Conservation (phyloP, 2,797 vertebrate species). For the Galagoides demidoff region DNA sequence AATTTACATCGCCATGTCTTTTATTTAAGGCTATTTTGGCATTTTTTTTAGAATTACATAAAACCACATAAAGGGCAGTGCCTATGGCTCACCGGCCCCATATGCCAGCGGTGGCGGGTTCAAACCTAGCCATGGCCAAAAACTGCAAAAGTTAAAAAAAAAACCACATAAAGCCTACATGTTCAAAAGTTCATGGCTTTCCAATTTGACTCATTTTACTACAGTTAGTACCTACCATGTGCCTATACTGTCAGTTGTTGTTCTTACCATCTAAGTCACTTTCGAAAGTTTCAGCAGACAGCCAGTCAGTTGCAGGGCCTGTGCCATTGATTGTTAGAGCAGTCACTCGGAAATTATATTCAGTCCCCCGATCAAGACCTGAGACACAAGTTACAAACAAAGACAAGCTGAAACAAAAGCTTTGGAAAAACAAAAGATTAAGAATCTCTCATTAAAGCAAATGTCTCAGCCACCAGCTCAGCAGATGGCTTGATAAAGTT, state of each 20-base stretch:
- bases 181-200: background rate
- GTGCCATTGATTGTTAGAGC: constrained; percentile 96
- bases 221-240: background rate
- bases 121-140: too few species aligned
- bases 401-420: background rate
- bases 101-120: too few species aligned
- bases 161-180: background rate
- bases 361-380: constrained; percentile 96
- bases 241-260: background rate
- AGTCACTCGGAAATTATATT: constrained; percentile 96
- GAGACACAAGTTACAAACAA: constrained; percentile 48
- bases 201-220: background rate
- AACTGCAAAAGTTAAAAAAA: too few species aligned
- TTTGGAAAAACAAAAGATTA: background rate
- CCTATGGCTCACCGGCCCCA: too few species aligned
- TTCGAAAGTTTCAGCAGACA: constrained; percentile 95
- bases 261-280: constrained; percentile 96
- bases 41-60: too few species aligned
- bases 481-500: background rate
- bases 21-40: too few species aligned
- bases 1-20: background rate
- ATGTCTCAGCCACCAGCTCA: background rate
- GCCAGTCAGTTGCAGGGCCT: constrained; percentile 95
- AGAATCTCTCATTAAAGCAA: background rate
- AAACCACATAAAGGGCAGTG: too few species aligned